A percentile compares a stretch with the other conserved stretches of the same genome.
phyloP scores from a whole-genome alignment of 2,113 vertebrate genomes.

The Aptenodytes patagonicus region DNA sequence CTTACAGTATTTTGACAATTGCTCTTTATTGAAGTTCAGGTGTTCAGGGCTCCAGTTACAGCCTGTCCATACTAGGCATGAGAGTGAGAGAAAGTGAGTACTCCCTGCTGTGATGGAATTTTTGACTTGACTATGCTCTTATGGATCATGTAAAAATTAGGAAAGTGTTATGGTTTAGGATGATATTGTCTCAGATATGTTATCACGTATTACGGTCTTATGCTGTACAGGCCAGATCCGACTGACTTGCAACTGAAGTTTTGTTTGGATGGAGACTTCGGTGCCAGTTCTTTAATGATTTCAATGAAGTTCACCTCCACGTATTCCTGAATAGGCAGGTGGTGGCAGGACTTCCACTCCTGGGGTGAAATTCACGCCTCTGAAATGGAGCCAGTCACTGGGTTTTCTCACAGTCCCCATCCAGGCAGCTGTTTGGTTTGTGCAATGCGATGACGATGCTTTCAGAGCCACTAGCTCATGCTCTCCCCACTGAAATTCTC shows the following conservation, averaged over 20 bases:
- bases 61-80: neutral
- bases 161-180: neutral
- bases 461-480: neutral
- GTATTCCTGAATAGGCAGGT: neutral
- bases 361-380: neutral
- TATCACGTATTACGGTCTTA: neutral
- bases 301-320: neutral
- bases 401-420: neutral
- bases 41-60: neutral
- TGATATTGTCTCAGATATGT: neutral
- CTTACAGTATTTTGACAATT: neutral
- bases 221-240: neutral
- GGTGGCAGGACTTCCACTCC: neutral
- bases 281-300: neutral
- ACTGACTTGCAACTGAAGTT: neutral
- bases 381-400: neutral
- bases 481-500: neutral
- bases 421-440: neutral
- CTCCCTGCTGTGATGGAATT: neutral
- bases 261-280: neutral
- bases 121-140: neutral
- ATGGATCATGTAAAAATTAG: neutral
- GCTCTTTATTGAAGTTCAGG: neutral
- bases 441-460: neutral
- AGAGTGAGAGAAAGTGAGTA: neutral